Conservation (phyloP, 2,888 invertebrate genomes). For the Himalopsyche kuldschensis region DNA sequence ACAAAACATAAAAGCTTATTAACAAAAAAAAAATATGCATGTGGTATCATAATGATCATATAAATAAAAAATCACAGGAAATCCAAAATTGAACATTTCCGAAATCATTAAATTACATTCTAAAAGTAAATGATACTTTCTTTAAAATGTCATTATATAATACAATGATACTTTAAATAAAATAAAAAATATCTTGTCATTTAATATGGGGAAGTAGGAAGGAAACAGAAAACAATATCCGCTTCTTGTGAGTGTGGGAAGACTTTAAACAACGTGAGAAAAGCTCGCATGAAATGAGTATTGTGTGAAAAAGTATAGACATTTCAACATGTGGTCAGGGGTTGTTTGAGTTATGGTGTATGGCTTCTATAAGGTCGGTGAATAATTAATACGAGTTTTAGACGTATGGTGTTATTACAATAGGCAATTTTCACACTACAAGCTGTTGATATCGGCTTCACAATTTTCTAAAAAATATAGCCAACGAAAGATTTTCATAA, state of each 20-base stretch:
- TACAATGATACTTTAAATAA: too few relatives aligned
- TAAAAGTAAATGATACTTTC: neutral
- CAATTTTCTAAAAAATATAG: too few relatives aligned
- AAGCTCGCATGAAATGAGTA: neutral
- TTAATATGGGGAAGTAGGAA: slow-evolving; percentile 27
- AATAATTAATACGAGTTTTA: neutral
- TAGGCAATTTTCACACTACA: neutral
- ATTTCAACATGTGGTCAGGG: neutral
- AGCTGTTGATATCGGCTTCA: neutral
- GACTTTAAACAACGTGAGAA: slow-evolving; percentile 34
- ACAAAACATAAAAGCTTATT: too few relatives aligned
- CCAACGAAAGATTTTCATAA: too few relatives aligned
- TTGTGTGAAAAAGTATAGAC: neutral
- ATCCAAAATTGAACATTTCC: too few relatives aligned
- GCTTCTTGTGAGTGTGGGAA: slow-evolving; percentile 27
- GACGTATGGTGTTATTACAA: neutral
- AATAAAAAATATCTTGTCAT: slow-evolving; percentile 5
- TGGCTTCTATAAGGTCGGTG: neutral
- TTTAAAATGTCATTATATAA: neutral
- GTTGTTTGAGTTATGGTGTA: neutral
- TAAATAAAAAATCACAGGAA: too few relatives aligned
- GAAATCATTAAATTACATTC: too few relatives aligned
- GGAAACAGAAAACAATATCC: slow-evolving; percentile 13
- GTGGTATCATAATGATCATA: too few relatives aligned
- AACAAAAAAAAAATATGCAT: too few relatives aligned